These are phyloP conservation scores for Corythoichthys haematopterus DNA, from an alignment of 2,113 vertebrate genomes.

Conservation along the genomic window DNA sequence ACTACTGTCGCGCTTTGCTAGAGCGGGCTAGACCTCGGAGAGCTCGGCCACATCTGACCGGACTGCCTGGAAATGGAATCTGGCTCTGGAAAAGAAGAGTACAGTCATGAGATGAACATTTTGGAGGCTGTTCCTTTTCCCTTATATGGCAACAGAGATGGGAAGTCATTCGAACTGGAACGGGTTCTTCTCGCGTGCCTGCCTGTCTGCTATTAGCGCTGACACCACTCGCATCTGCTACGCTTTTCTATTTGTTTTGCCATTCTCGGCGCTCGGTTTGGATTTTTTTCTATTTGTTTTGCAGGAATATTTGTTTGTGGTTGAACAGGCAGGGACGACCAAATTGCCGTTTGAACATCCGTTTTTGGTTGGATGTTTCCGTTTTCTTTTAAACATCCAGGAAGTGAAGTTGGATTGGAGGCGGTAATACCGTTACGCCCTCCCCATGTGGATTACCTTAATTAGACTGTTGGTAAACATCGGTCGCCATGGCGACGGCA, in stretches of 20 bases:
- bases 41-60: slow-evolving; percentile 20
- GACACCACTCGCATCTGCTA: slow-evolving; percentile 55
- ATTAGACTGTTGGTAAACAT: slow-evolving; percentile 13
- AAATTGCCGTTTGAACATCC: slow-evolving; percentile 10
- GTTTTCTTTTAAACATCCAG: neutral
- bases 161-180: slow-evolving; percentile 75
- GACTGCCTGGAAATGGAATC: slow-evolving; percentile 45
- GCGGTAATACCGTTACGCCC: slow-evolving; percentile 21
- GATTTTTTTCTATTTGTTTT: slow-evolving; percentile 51
- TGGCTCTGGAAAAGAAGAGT: slow-evolving; percentile 55
- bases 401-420: neutral
- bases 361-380: slow-evolving; percentile 18
- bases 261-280: slow-evolving; percentile 48
- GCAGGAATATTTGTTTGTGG: slow-evolving; percentile 58
- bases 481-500: slow-evolving; percentile 67
- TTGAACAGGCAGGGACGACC: slow-evolving; percentile 21
- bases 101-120: slow-evolving; percentile 65
- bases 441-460: slow-evolving; percentile 48
- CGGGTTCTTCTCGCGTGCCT: slow-evolving; percentile 64
- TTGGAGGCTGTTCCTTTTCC: slow-evolving; percentile 64
- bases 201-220: slow-evolving; percentile 61
- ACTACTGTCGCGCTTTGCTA: slow-evolving; percentile 60
- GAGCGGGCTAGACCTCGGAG: slow-evolving; percentile 31
- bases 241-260: slow-evolving; percentile 54
- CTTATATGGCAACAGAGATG: slow-evolving; percentile 71